phyloP scores from a whole-genome alignment of 1,140 invertebrate species.

The Drosophila kepulauana region DNA sequence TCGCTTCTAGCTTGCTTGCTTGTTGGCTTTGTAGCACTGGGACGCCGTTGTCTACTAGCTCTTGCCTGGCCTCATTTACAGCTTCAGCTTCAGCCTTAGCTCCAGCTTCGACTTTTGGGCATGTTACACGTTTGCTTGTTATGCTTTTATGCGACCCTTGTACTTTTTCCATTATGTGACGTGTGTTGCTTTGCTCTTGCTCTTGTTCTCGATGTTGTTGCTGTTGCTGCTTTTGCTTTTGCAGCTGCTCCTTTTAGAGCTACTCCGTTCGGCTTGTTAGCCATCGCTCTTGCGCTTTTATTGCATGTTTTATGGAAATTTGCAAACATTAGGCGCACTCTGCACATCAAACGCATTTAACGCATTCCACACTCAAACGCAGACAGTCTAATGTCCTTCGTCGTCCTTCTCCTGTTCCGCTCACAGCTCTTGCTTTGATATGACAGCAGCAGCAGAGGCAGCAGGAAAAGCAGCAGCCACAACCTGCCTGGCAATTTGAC shows the following conservation, averaged over 20 bases:
- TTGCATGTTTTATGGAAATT: constrained; percentile 83
- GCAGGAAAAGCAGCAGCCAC: not conserved
- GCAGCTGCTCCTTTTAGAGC: not conserved
- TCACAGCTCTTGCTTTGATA: not conserved
- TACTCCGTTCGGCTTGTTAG: constrained; percentile 19
- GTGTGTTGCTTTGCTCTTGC: constrained; percentile 29
- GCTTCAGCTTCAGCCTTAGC: constrained; percentile 68
- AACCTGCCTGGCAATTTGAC: constrained; percentile 50
- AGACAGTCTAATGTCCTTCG: constrained; percentile 13
- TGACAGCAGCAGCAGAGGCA: not conserved
- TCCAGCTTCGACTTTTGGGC: constrained; percentile 61
- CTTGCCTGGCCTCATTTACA: constrained; percentile 66
- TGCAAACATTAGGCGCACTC: constrained; percentile 77
- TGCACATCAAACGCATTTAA: constrained; percentile 78
- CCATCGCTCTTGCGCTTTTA: constrained; percentile 68
- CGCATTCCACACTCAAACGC: constrained; percentile 47
- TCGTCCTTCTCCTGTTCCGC: not conserved
- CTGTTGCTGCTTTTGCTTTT: not conserved
- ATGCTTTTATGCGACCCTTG: constrained; percentile 72
- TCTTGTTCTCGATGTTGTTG: constrained; percentile 9
- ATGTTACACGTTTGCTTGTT: constrained; percentile 76
- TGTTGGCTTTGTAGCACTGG: constrained; percentile 4
- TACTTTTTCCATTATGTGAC: constrained; percentile 70
- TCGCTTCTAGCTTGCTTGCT: constrained; percentile 12
- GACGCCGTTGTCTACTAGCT: constrained; percentile 2